Evolutionary conservation across 2,888 invertebrate genomes (phyloP).

Genomic region (Dasysyrphus albostriatus): DNA sequence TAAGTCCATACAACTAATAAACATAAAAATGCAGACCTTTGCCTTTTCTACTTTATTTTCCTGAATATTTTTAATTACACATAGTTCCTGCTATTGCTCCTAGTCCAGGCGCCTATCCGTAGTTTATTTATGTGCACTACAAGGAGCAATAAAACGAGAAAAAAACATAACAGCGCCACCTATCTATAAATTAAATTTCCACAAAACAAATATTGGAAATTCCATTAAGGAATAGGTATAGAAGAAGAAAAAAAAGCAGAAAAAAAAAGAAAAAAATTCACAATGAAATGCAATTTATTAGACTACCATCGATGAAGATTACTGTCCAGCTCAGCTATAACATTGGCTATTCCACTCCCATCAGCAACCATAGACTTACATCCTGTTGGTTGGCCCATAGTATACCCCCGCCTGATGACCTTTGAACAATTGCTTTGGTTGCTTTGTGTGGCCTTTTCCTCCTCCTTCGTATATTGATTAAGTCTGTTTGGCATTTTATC

Average conservation of each 20-base stretch:
- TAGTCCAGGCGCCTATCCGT: neutral
- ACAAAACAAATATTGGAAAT: constrained; percentile 33
- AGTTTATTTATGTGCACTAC: neutral
- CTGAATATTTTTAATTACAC: neutral
- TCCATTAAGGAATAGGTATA: constrained; percentile 20
- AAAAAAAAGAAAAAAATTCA: constrained; percentile 3
- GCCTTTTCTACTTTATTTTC: neutral
- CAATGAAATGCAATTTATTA: constrained; percentile 31
- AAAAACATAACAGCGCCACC: neutral
- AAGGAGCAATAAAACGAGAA: neutral
- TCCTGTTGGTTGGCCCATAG: neutral
- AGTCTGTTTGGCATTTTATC: constrained; percentile 31
- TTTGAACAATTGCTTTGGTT: neutral
- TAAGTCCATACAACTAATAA: too few species aligned
- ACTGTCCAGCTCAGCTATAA: neutral
- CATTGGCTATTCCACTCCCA: constrained; percentile 29
- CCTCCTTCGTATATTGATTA: constrained; percentile 7
- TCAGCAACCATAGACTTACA: neutral
- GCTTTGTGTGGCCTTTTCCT: too few species aligned
- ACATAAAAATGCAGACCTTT: too few species aligned
- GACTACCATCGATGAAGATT: constrained; percentile 23
- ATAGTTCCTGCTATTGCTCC: neutral
- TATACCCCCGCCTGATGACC: neutral
- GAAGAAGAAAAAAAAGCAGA: neutral
- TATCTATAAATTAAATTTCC: constrained; percentile 46